Evolutionary conservation across 2,888 invertebrate genomes (phyloP).

Genomic region (Agonopterix heracliana): DNA sequence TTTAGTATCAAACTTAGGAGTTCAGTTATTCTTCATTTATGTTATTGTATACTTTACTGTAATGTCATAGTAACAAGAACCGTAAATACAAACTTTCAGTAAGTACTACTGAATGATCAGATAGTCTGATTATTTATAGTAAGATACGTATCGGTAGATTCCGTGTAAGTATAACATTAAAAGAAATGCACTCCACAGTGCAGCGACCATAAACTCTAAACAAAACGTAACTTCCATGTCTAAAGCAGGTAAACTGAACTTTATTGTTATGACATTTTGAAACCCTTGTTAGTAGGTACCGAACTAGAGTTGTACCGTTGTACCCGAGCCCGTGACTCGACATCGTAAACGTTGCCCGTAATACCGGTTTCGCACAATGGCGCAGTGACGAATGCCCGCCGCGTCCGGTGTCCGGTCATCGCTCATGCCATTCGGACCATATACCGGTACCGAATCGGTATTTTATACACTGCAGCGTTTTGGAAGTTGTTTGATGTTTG

Average conservation of each 20-base stretch:
- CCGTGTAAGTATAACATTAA: too few species aligned
- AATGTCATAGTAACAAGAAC: too few species aligned
- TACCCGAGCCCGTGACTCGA: background rate
- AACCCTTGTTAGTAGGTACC: background rate
- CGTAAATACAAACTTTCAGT: too few species aligned
- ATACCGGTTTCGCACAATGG: slow-evolving; percentile 11
- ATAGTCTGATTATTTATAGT: too few species aligned
- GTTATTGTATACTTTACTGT: too few species aligned
- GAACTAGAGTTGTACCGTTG: background rate
- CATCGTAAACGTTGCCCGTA: background rate
- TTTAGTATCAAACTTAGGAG: too few species aligned
- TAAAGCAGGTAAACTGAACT: slow-evolving; percentile 1
- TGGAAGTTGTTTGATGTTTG: background rate
- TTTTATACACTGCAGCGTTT: slow-evolving; percentile 2
- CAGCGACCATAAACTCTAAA: too few species aligned
- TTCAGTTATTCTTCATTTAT: too few species aligned
- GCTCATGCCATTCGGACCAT: slow-evolving; percentile 25
- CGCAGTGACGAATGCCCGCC: slow-evolving; percentile 41
- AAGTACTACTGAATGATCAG: too few species aligned
- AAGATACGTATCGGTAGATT: too few species aligned
- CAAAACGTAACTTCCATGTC: background rate
- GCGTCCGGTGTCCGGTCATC: slow-evolving; percentile 39
- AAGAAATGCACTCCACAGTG: too few species aligned
- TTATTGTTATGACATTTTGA: slow-evolving; percentile 1
- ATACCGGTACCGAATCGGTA: background rate